These are phyloP conservation scores for Propithecus perrieri DNA, from an alignment of 2,797 vertebrate genomes.

Conservation along the genomic window DNA sequence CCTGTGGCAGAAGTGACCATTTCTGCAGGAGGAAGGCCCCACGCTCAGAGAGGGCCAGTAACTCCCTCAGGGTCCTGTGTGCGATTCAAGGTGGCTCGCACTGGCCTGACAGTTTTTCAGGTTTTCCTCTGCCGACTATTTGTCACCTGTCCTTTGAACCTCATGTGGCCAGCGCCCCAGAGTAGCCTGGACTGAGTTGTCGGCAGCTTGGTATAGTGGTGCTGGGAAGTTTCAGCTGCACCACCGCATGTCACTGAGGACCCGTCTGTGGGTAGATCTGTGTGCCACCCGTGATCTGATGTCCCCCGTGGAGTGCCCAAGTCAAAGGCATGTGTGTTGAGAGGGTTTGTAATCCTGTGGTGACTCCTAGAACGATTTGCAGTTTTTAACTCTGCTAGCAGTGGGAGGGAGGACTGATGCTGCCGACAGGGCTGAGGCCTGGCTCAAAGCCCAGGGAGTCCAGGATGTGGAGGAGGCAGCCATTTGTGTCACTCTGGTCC, in stretches of 20 bases:
- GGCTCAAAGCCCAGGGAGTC: background rate
- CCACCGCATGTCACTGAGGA: background rate
- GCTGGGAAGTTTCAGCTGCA: rapidly evolving
- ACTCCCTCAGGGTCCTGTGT: background rate
- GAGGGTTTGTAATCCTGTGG: background rate
- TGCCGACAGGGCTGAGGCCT: background rate
- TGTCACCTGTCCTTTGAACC: background rate
- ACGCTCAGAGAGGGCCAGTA: background rate
- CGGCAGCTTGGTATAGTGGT: rapidly evolving
- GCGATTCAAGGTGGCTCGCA: background rate
- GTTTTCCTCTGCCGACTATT: background rate
- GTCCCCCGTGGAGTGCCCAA: background rate
- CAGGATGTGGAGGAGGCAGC: background rate
- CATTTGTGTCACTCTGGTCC: background rate
- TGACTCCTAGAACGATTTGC: background rate
- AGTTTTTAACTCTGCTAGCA: background rate
- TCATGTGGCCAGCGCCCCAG: background rate
- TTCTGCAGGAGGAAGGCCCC: background rate
- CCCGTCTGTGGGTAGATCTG: background rate
- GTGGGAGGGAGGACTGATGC: background rate
- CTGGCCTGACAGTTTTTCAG: background rate
- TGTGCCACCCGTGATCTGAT: background rate
- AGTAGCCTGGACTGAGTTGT: background rate
- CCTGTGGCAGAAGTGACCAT: rapidly evolving
- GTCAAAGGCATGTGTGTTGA: background rate